Evolutionary conservation across 2,113 vertebrate genomes (phyloP), one percentile per base, ranked within the genome.

Genomic region (Apus apus): DNA sequence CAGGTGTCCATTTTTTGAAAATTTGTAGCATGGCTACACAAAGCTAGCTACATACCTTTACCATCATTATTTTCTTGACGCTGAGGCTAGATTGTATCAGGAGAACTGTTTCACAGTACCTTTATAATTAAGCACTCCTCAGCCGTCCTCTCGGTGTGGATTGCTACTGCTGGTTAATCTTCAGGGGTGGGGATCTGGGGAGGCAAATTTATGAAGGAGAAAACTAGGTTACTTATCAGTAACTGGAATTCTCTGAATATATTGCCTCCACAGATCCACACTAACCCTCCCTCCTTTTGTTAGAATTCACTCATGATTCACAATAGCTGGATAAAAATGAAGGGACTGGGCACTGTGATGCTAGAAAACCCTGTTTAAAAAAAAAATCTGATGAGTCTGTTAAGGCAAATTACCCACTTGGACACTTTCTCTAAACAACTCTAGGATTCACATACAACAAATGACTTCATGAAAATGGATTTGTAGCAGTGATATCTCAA

Each of bases 161-260:
- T 96, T 97, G 95, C 96, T 97, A 97, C 93, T 96, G 93, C 93
- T 97, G 93, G 93, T 94, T 96, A 90, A 94, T 97, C 96, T 96
- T 95, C 95, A 78, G 95, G 95, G 90, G 94, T 97, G 96, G 95
- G 94, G 96, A 96, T 96, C 95, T 97, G 96, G 89, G 94, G 95
- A 97, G 94, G 95, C 95, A 96, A 97, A 97, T 97, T 97, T 95
- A 96, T 97, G 96, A 97, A 97, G 96, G 96, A 96, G 96, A 97
- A 96, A 97, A 97, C 95, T 97, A 96, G 95, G 95, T 96, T 96
- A 96, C 95, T 97, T 96, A 95, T 93, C 92, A 97, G 96, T 97
- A 97, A 97, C 96, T 96, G 94, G 94, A 97, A 96, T 97, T 97
- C 94, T 96, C 96, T 95, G 96, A 96, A 95, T 96, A 96, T 96